Base-by-base conservation (phyloP, 2,888 invertebrate genomes). In the Plebejus anna region DNA sequence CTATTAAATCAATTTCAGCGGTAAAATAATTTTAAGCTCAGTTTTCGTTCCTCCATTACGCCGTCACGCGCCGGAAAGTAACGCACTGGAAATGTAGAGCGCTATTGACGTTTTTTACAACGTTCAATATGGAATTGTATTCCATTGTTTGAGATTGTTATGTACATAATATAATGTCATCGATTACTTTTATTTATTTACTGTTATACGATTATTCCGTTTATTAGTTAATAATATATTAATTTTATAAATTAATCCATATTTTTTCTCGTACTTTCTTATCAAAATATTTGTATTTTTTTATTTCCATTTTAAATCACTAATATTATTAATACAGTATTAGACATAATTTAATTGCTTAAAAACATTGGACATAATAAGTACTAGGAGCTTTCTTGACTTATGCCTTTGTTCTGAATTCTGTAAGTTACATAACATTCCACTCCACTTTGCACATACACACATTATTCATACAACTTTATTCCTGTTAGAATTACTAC, bases 1-100 rank as follows among this genome's bases (percentile, higher is more conserved):
- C 86, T 90, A 89, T 88, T 88, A 88, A 89, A 91, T 91, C 89
- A 90, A 90, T 90, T 91, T 91, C 88, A 89, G 87, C 85, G 86
- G 83, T 86, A 81, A 82, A 84, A 85, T 84, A 84, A 86, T 86
- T 86, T 86, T 86, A 84, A 82, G 82, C 82, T 82, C 78, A 76
- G 72, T 72, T 72, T 72, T 72, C 76, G 77, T 77, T 72, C 47
- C 16, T 72, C 72, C 22, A 47, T 71, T 47, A 47, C 38, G 71
- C 71, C 42, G 22, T 47, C 2, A 66, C 66, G 66, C 66, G 32
- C 32, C 13, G 36, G 32, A 66, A 61, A 66, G 66, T 61, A 61
- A 66, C 66, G 66, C 66, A 36, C 32, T 36, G 32, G 66, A 66
- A 66, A 66, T 66, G n/a, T 72, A 22, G 47, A 72, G 70, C 7